phyloP scores from a whole-genome alignment of 1,140 invertebrate species.

The Hylaeus volcanicus region DNA sequence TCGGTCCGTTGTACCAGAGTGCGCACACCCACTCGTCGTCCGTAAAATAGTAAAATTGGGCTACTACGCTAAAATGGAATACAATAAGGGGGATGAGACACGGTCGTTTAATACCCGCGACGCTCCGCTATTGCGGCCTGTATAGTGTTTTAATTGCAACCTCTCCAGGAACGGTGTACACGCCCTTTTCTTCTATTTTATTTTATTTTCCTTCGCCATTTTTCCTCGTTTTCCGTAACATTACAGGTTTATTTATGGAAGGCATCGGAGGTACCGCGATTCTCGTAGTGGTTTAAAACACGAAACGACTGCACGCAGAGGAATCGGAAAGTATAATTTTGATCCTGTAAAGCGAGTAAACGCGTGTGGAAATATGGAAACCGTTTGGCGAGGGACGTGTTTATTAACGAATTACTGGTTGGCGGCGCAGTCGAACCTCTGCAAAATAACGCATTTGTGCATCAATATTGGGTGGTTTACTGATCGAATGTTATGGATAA shows the following conservation, averaged over 20 bases:
- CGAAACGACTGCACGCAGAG: not conserved
- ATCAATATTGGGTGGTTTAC: too few relatives aligned
- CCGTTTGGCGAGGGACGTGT: too few relatives aligned
- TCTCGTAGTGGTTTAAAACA: not conserved
- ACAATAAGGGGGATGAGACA: slow-evolving; percentile 31
- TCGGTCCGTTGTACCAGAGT: not conserved
- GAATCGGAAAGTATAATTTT: slow-evolving; percentile 1
- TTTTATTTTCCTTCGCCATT: not conserved
- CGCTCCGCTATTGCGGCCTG: not conserved
- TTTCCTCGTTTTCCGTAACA: not conserved
- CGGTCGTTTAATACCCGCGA: slow-evolving; percentile 25
- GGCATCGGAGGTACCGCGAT: too few relatives aligned
- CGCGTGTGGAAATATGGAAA: too few relatives aligned
- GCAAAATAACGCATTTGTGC: too few relatives aligned
- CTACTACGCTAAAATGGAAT: slow-evolving; percentile 33
- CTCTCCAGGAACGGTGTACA: slow-evolving; percentile 26
- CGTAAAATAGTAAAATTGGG: slow-evolving; percentile 46
- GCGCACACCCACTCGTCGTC: not conserved
- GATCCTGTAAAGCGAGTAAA: not conserved
- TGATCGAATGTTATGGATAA: too few relatives aligned
- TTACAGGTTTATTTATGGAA: not conserved
- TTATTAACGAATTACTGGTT: too few relatives aligned
- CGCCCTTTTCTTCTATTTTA: not conserved
- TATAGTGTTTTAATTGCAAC: slow-evolving; percentile 20
- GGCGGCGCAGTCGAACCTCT: too few relatives aligned